phyloP scores from a whole-genome alignment of 2,797 vertebrate genomes.

The Semaprochilodus insignis region DNA sequence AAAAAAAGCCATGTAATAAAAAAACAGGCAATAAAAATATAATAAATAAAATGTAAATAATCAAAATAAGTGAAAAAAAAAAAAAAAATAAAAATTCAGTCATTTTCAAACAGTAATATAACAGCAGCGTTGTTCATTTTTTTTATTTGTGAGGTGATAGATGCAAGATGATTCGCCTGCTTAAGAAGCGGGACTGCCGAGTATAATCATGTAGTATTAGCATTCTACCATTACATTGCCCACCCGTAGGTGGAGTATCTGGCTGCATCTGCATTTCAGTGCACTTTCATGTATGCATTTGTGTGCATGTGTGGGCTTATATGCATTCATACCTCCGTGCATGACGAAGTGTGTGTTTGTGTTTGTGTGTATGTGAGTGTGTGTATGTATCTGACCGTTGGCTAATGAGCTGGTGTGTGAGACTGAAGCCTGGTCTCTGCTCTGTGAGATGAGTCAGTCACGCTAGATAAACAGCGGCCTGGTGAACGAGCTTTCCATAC shows the following conservation, averaged over 20 bases:
- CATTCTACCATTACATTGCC: not conserved
- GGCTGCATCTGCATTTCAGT: not conserved
- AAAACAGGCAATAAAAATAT: too few relatives aligned
- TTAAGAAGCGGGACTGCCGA: too few relatives aligned
- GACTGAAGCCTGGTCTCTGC: slow-evolving; percentile 24
- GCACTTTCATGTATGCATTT: not conserved
- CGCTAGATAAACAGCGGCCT: slow-evolving; percentile 38
- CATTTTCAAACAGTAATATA: too few relatives aligned
- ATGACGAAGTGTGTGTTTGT: not conserved
- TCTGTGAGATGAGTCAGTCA: slow-evolving; percentile 47
- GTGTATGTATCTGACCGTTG: slow-evolving; percentile 16
- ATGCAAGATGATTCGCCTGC: too few relatives aligned
- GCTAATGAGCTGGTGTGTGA: slow-evolving; percentile 44
- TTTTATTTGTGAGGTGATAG: too few relatives aligned
- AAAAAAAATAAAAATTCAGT: too few relatives aligned
- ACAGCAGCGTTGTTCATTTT: too few relatives aligned
- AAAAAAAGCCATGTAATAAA: too few relatives aligned
- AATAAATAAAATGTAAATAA: too few relatives aligned
- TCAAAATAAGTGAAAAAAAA: too few relatives aligned
- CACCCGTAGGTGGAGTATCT: not conserved
- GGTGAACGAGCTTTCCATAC: slow-evolving; percentile 34
- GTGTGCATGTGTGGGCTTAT: not conserved
- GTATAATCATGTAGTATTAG: too few relatives aligned
- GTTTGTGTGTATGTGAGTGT: not conserved
- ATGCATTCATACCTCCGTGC: too few relatives aligned